Evolutionary conservation across 1,140 invertebrate genomes (phyloP).

Genomic region (Drosophila ananassae): DNA sequence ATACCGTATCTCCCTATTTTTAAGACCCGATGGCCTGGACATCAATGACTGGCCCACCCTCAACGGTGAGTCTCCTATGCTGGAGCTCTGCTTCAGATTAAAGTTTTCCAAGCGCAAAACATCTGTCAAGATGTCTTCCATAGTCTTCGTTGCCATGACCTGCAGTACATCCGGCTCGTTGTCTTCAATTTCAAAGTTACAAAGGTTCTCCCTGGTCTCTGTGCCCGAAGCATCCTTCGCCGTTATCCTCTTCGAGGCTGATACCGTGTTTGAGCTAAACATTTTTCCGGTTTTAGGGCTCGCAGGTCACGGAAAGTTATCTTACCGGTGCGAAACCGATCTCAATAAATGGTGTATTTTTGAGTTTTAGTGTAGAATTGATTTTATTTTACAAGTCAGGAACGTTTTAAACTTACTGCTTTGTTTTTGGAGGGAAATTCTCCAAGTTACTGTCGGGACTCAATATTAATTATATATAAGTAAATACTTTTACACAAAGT

Average conservation of each 20-base stretch:
- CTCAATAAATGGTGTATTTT: not conserved
- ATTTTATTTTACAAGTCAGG: not conserved
- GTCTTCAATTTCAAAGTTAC: not conserved
- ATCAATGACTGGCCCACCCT: not conserved
- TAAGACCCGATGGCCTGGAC: not conserved
- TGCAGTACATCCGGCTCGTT: not conserved
- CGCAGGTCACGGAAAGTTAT: not conserved
- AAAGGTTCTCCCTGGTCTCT: constrained; percentile 13
- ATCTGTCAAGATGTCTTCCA: constrained; percentile 17
- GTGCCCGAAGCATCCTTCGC: not conserved
- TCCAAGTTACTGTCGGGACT: not conserved
- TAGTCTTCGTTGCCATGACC: not conserved
- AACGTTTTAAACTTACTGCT: not conserved
- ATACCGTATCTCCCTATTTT: not conserved
- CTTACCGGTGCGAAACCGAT: no score
- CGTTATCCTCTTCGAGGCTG: not conserved
- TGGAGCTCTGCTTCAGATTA: constrained; percentile 1
- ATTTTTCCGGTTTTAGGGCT: not conserved
- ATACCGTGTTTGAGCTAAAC: no score
- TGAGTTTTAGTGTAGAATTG: not conserved
- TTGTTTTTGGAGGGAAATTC: not conserved
- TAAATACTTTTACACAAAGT: not conserved
- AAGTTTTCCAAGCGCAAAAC: not conserved
- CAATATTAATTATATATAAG: no score
- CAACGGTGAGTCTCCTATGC: not conserved